Percentiles rank a stretch among this genome's conserved stretches.
phyloP scores from a whole-genome alignment of 2,797 vertebrate species.

The Heterohyrax brucei region DNA sequence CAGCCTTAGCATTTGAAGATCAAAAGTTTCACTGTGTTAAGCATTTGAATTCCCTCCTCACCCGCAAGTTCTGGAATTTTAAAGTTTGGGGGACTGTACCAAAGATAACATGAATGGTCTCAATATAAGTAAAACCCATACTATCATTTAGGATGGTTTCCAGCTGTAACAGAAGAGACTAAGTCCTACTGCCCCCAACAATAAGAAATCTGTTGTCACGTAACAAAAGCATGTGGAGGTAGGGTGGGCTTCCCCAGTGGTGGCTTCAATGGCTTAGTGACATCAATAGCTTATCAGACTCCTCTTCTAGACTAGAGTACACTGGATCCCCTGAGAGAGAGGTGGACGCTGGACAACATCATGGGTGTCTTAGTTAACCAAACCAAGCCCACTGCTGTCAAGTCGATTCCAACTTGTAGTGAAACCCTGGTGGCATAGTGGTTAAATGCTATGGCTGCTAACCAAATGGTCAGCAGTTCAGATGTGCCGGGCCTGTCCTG shows the following conservation, averaged over 20 bases:
- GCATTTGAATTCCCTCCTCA: constrained; percentile 15
- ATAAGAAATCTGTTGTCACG: not conserved
- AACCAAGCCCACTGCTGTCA: no score
- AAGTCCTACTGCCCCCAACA: not conserved
- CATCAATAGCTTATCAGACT: not conserved
- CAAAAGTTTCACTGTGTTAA: constrained; percentile 26
- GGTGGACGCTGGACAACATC: not conserved
- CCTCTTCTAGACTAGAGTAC: not conserved
- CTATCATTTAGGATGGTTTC: constrained; percentile 14
- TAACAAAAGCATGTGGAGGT: not conserved
- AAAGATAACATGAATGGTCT: constrained; percentile 26
- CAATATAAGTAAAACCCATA: not conserved
- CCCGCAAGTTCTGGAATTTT: constrained; percentile 22
- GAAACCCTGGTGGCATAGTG: no score
- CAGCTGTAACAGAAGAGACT: not conserved
- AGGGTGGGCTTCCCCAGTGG: not conserved
- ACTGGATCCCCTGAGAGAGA: not conserved
- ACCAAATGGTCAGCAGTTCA: no score
- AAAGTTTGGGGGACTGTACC: constrained; percentile 18
- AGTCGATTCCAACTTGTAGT: no score
- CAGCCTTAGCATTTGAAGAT: constrained; percentile 52
- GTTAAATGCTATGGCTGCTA: no score
- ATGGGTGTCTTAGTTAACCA: not conserved
- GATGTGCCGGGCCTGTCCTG: no score
- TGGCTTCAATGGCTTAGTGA: not conserved